phyloP scores from a whole-genome alignment of 2,888 invertebrate species.

The Amiota minor region DNA sequence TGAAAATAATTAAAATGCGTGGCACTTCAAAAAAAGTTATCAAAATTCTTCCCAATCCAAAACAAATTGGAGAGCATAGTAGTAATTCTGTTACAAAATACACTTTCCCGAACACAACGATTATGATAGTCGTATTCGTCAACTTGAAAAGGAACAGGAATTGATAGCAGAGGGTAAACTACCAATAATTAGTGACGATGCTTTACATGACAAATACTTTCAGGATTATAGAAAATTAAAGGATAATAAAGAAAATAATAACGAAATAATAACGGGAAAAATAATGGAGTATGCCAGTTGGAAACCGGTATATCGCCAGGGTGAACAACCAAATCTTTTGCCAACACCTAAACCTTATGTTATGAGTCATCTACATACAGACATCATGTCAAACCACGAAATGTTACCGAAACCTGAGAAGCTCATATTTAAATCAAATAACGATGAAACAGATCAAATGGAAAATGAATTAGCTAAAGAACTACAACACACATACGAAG shows the following conservation, averaged over 20 bases:
- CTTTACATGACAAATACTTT: constrained; percentile 55
- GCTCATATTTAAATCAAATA: constrained; percentile 45
- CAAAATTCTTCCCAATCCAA: constrained; percentile 54
- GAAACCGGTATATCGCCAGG: constrained; percentile 62
- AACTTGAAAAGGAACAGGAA: constrained; percentile 69
- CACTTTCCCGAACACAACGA: constrained; percentile 45
- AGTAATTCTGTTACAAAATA: constrained; percentile 19
- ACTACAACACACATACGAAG: constrained; percentile 62
- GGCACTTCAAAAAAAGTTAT: constrained; percentile 63
- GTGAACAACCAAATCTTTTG: constrained; percentile 51
- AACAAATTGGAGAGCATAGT: constrained; percentile 42
- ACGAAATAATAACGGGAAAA: constrained; percentile 60
- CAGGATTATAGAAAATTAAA: constrained; percentile 35
- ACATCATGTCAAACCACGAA: constrained; percentile 52
- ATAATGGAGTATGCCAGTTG: constrained; percentile 68
- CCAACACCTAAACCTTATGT: constrained; percentile 56
- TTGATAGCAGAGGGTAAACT: constrained; percentile 64
- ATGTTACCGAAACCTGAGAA: constrained; percentile 64
- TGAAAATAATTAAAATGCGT: constrained; percentile 65
- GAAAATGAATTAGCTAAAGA: constrained; percentile 52
- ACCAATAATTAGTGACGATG: constrained; percentile 55
- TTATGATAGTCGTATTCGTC: constrained; percentile 56
- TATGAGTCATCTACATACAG: constrained; percentile 64
- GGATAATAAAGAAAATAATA: constrained; percentile 40
- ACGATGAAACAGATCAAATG: constrained; percentile 42